Evolutionary conservation across 2,113 vertebrate species (phyloP).

Genomic region (Hippocampus barbouri): DNA sequence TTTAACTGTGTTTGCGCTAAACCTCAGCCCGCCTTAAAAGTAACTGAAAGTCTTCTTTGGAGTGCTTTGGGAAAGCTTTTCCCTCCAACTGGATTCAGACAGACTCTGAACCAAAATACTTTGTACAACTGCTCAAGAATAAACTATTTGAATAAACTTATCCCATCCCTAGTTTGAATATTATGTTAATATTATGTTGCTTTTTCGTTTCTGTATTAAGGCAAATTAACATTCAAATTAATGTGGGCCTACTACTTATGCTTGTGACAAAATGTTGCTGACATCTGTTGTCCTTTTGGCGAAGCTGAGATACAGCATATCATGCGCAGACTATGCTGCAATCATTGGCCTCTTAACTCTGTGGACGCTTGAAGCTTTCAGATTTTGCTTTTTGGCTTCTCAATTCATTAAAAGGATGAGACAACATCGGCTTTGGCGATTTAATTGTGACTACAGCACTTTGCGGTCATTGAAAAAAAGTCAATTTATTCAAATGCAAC

Average conservation of each 20-base stretch:
- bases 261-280: neutral
- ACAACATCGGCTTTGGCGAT: neutral
- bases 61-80: neutral
- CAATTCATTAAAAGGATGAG: neutral
- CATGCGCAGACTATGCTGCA: neutral
- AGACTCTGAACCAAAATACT: neutral
- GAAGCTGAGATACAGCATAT: neutral
- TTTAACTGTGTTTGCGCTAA: neutral
- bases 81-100: neutral
- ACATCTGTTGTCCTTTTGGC: neutral
- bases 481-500: slow-evolving; percentile 26
- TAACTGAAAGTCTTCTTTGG: neutral
- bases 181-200: neutral
- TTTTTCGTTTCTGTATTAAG: neutral
- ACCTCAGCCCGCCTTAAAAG: neutral
- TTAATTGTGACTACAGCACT: neutral
- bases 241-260: neutral
- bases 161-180: neutral
- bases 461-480: neutral
- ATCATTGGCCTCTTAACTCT: neutral
- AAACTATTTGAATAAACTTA: neutral
- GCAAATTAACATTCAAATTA: neutral
- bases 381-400: neutral
- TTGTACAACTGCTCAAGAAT: neutral
- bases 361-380: neutral